Percentiles rank a stretch among this genome's conserved stretches.
Evolutionary conservation across 2,113 vertebrate genomes (phyloP).

Genomic region (Acrocephalus kingi): DNA sequence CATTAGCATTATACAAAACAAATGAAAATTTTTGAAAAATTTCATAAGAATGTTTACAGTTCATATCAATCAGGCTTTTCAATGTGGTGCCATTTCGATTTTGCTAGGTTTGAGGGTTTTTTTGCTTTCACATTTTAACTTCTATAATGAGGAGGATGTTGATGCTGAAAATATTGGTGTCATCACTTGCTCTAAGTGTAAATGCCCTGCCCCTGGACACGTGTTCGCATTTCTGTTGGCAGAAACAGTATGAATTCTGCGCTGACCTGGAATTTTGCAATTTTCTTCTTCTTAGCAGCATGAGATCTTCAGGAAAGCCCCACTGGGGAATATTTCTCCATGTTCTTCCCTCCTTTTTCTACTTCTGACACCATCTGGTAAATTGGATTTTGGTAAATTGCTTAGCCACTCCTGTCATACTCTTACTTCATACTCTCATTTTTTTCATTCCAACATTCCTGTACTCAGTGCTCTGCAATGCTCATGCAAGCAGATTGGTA

Average conservation of each 20-base stretch:
- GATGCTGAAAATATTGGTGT: neutral
- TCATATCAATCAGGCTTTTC: neutral
- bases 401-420: neutral
- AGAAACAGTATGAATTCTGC: neutral
- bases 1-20: neutral
- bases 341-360: slow-evolving; percentile 7
- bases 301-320: slow-evolving; percentile 12
- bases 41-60: neutral
- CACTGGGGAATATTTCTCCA: neutral
- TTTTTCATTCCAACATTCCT: neutral
- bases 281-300: neutral
- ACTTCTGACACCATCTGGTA: slow-evolving; percentile 31
- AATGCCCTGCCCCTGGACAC: neutral
- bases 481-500: slow-evolving; percentile 21
- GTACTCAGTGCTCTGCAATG: neutral
- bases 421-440: neutral
- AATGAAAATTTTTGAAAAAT: neutral
- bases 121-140: neutral
- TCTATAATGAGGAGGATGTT: neutral
- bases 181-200: neutral
- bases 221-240: neutral
- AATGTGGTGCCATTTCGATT: neutral
- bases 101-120: neutral
- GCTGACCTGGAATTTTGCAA: slow-evolving; percentile 22
- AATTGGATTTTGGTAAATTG: slow-evolving; percentile 15